Conservation (phyloP, 2,888 invertebrate genomes). For the Onchidella celtica region DNA sequence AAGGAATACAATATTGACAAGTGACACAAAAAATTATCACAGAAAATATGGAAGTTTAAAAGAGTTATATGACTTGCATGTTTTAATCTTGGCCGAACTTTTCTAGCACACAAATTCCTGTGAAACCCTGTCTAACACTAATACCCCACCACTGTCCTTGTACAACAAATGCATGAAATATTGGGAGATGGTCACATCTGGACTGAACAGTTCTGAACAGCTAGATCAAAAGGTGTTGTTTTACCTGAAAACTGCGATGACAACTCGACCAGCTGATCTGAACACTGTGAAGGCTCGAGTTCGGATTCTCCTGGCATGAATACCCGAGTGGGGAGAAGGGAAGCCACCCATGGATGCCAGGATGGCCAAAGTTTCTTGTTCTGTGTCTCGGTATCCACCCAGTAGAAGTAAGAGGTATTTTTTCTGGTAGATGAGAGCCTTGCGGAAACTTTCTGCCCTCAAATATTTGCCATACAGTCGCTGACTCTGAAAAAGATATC, state of each 20-base stretch:
- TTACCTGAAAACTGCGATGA: constrained; percentile 71
- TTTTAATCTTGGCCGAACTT: too few species aligned
- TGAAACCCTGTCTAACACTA: too few species aligned
- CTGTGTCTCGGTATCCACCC: constrained; percentile 83
- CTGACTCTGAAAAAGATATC: constrained; percentile 75
- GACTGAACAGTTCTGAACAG: too few species aligned
- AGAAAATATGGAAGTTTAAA: too few species aligned
- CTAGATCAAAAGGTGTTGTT: too few species aligned
- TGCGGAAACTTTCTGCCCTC: constrained; percentile 91
- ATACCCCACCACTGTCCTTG: too few species aligned
- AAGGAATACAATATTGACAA: too few species aligned
- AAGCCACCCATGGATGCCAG: constrained; percentile 80
- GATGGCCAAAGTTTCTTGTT: constrained; percentile 81
- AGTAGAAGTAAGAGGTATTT: constrained; percentile 89
- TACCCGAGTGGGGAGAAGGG: constrained; percentile 55
- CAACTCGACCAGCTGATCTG: constrained; percentile 70
- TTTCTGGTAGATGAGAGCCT: constrained; percentile 94
- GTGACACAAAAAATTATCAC: too few species aligned
- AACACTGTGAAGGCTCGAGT: constrained; percentile 65
- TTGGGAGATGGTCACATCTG: too few species aligned
- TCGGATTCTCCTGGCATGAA: constrained; percentile 52
- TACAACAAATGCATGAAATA: too few species aligned
- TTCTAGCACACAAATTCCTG: too few species aligned
- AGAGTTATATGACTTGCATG: too few species aligned
- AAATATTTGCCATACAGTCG: constrained; percentile 84